These are phyloP conservation scores for Fregata magnificens DNA, from an alignment of 2,113 vertebrate species.

Conservation along the genomic window DNA sequence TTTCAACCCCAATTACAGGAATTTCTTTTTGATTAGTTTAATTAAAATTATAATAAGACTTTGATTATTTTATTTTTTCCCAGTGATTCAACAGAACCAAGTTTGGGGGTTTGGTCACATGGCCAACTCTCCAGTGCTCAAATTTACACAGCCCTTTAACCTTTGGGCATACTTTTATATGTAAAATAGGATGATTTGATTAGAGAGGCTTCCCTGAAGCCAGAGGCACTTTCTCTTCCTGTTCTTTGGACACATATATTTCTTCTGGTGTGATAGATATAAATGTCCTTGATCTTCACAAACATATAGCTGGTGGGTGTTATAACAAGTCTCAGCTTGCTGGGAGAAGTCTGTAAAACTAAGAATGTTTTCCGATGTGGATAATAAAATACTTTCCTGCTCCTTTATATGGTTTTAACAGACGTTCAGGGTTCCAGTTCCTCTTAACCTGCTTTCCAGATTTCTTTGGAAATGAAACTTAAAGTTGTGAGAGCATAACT, in stretches of 20 bases:
- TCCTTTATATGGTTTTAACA: slow-evolving; percentile 22
- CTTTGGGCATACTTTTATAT: not conserved
- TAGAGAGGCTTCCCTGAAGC: not conserved
- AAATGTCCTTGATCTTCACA: slow-evolving; percentile 22
- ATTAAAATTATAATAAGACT: not conserved
- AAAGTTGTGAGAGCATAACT: not conserved
- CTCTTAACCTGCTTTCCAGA: slow-evolving; percentile 18
- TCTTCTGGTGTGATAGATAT: not conserved
- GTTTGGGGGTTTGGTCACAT: not conserved
- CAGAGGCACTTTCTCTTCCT: not conserved
- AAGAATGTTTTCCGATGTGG: not conserved
- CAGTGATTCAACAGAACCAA: not conserved
- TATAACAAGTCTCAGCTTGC: slow-evolving; percentile 8
- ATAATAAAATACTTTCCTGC: slow-evolving; percentile 9
- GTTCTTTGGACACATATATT: not conserved
- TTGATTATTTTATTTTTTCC: not conserved
- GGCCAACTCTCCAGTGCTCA: not conserved
- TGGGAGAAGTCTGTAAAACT: slow-evolving; percentile 49
- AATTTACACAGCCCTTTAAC: not conserved
- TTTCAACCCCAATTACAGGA: not conserved
- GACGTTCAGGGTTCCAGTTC: not conserved
- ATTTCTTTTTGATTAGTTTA: not conserved
- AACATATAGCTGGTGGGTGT: not conserved
- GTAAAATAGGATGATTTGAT: not conserved
- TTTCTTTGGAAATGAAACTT: not conserved